Percentiles rank a stretch among this genome's conserved stretches.
phyloP scores from a whole-genome alignment of 2,113 vertebrate species.

The Calypte anna region DNA sequence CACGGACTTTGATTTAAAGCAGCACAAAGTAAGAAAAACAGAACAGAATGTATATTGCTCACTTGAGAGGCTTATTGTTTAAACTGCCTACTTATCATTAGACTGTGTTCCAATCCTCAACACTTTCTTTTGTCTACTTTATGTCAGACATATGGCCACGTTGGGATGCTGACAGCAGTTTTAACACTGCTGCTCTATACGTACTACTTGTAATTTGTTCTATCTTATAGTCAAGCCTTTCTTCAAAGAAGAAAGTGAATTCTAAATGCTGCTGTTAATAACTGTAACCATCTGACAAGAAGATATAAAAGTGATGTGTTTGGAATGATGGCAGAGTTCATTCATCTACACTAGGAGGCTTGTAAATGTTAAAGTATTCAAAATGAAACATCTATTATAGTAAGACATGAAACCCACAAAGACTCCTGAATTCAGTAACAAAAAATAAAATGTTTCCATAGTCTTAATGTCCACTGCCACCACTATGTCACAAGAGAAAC shows the following conservation, averaged over 20 bases:
- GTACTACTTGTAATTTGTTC: conserved; percentile 29
- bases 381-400: not conserved
- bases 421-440: not conserved
- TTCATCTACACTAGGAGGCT: not conserved
- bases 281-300: not conserved
- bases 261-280: conserved; percentile 53
- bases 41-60: conserved; percentile 56
- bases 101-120: conserved; percentile 39
- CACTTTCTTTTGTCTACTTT: conserved; percentile 56
- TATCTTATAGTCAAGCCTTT: not conserved
- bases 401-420: not conserved
- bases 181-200: conserved; percentile 22
- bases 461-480: accelerated
- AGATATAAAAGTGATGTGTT: not conserved
- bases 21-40: conserved; percentile 51
- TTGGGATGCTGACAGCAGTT: conserved; percentile 59
- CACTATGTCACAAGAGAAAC: not conserved
- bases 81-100: conserved; percentile 5
- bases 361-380: not conserved
- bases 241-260: conserved; percentile 33
- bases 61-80: conserved; percentile 44
- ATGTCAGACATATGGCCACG: conserved; percentile 52
- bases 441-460: not conserved
- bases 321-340: not conserved
- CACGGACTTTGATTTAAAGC: conserved; percentile 52